A percentile compares a stretch with the other conserved stretches of the same genome.
phyloP scores from a whole-genome alignment of 2,888 invertebrate genomes.

The Drosophila birchii region DNA sequence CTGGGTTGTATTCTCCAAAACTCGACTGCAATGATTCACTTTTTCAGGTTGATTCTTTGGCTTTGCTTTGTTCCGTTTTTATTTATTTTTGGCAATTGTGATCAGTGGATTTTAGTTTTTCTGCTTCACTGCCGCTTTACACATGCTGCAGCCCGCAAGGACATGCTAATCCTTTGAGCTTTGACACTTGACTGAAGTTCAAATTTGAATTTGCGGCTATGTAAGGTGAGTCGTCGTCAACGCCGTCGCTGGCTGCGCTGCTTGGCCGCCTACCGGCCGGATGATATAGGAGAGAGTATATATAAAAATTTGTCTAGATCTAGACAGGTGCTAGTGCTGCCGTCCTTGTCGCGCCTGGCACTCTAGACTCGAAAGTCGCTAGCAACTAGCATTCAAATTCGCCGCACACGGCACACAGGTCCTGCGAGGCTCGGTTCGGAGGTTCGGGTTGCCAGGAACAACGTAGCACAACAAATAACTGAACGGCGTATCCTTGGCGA shows the following conservation, averaged over 20 bases:
- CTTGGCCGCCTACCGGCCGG: conserved; percentile 64
- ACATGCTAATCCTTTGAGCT: conserved; percentile 85
- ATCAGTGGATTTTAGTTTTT: neutral
- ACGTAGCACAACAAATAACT: conserved; percentile 71
- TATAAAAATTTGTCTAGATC: conserved; percentile 67
- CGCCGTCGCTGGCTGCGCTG: conserved; percentile 44
- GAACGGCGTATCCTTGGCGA: conserved; percentile 84
- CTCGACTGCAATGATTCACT: neutral
- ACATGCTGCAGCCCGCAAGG: conserved; percentile 71
- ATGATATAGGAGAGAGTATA: conserved; percentile 36
- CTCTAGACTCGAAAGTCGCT: conserved; percentile 25
- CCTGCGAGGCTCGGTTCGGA: conserved; percentile 27
- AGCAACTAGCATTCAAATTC: conserved; percentile 46
- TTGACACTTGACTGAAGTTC: conserved; percentile 83
- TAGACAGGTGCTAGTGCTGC: conserved; percentile 70
- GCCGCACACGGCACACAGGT: conserved; percentile 33
- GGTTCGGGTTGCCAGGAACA: conserved; percentile 61
- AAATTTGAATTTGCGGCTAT: conserved; percentile 78
- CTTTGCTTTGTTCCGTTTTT: neutral
- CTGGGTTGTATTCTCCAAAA: neutral
- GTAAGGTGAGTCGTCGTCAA: conserved; percentile 62
- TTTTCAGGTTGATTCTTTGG: conserved; percentile 2
- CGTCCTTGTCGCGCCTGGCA: conserved; percentile 67
- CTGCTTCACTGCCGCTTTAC: conserved; percentile 14
- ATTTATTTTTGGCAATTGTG: conserved; percentile 17